phyloP scores from a whole-genome alignment of 2,113 vertebrate species.

The Chloropsis cyanopogon region DNA sequence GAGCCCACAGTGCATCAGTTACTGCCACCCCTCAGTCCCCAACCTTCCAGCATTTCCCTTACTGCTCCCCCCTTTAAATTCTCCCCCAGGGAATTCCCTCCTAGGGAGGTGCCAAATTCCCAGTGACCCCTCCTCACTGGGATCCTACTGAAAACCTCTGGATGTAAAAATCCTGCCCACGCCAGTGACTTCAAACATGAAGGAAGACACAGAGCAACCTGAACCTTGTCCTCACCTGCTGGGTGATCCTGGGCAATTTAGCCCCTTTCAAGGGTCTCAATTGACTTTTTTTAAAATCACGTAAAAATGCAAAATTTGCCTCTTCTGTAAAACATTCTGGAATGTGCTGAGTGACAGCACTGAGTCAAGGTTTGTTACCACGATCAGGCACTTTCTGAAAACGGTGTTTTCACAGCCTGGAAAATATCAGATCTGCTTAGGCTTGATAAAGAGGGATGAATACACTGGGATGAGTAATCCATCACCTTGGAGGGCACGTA shows the following conservation, averaged over 20 bases:
- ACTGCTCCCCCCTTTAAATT: not conserved
- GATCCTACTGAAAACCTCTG: not conserved
- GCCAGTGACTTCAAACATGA: rapidly evolving
- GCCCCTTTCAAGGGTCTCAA: not conserved
- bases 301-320: not conserved
- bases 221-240: not conserved
- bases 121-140: not conserved
- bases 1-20: not conserved
- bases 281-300: too few relatives aligned
- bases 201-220: not conserved
- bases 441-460: not conserved
- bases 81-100: rapidly evolving
- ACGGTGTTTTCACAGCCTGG: not conserved
- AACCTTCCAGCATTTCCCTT: not conserved
- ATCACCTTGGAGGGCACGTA: not conserved
- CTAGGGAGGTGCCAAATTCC: not conserved
- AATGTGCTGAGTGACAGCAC: not conserved
- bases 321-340: not conserved
- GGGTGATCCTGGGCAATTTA: not conserved
- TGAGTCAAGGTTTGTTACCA: not conserved
- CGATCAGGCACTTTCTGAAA: not conserved
- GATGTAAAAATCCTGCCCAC: rapidly evolving
- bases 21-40: not conserved
- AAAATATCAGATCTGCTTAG: not conserved
- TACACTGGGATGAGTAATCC: not conserved